Percentiles rank a stretch among this genome's conserved stretches.
Evolutionary conservation across 2,888 invertebrate genomes (phyloP).

Genomic region (Netelia inedita): DNA sequence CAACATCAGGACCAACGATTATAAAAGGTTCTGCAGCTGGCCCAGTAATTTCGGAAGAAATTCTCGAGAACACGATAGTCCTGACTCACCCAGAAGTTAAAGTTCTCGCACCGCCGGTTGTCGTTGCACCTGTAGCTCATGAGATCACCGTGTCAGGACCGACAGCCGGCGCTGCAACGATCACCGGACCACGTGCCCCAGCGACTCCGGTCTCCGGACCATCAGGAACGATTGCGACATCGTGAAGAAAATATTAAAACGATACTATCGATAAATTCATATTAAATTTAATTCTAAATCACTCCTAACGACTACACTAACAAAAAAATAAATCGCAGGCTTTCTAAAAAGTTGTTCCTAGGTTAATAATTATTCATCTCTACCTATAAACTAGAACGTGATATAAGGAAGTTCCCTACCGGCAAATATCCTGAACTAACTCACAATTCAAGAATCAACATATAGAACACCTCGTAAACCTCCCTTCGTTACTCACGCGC

Average conservation of each 20-base stretch:
- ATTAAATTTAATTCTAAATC: background rate
- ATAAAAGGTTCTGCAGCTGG: slow-evolving; percentile 37
- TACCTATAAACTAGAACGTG: no score
- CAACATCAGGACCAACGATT: slow-evolving; percentile 41
- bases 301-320: background rate
- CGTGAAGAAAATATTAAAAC: slow-evolving; percentile 29
- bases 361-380: no score
- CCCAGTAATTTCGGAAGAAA: slow-evolving; percentile 47
- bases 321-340: background rate
- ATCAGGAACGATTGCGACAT: slow-evolving; percentile 72
- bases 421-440: no score
- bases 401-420: no score
- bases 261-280: background rate
- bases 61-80: slow-evolving; percentile 51
- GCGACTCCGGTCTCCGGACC: slow-evolving; percentile 72
- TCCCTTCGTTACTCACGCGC: slow-evolving; percentile 12
- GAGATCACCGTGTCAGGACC: slow-evolving; percentile 70
- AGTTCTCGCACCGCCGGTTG: slow-evolving; percentile 35
- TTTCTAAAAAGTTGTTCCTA: background rate
- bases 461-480: no score
- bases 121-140: slow-evolving; percentile 43
- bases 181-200: slow-evolving; percentile 70
- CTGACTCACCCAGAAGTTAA: slow-evolving; percentile 45
- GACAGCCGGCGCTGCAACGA: slow-evolving; percentile 70
- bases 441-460: no score